These are phyloP conservation scores for Falco naumanni DNA, from an alignment of 2,797 vertebrate genomes.

Conservation along the genomic window DNA sequence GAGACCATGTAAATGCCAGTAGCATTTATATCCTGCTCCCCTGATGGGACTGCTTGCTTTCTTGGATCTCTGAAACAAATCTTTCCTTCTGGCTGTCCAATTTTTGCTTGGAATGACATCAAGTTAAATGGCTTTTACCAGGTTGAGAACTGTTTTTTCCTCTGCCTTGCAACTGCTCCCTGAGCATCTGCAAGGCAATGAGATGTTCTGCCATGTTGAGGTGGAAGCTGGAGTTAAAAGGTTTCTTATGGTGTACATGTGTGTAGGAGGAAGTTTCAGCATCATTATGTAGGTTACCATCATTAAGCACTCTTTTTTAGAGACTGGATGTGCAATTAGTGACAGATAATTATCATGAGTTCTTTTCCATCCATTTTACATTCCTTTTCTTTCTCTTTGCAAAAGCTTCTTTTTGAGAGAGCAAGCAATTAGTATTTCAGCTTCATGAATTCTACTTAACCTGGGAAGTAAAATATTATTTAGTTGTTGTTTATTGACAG, in stretches of 20 bases:
- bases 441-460: background rate
- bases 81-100: background rate
- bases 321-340: background rate
- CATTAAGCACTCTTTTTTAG: background rate
- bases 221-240: background rate
- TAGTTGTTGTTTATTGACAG: background rate
- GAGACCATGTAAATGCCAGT: background rate
- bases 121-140: background rate
- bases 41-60: background rate
- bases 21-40: background rate
- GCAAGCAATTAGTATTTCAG: background rate
- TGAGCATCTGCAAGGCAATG: background rate
- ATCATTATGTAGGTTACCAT: background rate
- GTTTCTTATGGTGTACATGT: background rate
- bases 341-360: background rate
- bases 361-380: background rate
- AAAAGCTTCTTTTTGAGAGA: background rate
- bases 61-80: background rate
- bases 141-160: background rate
- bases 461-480: background rate
- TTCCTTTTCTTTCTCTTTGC: background rate
- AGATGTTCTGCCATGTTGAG: background rate
- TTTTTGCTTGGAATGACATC: background rate
- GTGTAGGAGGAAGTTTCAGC: background rate
- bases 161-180: background rate